Evolutionary conservation across 2,888 invertebrate species (phyloP), one percentile per base, ranked within the genome.

Genomic region (Xylophagus ater): DNA sequence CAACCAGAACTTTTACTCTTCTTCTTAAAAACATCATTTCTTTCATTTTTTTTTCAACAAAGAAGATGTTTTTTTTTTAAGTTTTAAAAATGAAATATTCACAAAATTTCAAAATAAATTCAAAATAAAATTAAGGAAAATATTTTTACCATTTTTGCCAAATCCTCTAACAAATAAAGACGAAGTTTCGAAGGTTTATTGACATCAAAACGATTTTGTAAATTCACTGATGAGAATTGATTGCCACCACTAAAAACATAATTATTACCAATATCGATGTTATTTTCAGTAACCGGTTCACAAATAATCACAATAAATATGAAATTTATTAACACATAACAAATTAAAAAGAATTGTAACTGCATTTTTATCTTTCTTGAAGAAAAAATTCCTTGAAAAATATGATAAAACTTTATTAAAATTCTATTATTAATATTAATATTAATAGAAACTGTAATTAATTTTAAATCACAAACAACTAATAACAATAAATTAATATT

Each of bases 151-250:
- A 41, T 39, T 36, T 31, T 41, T n/a, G 44, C 44, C 17, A 44
- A 37, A 44, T 44, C 44, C 3, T 41, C 44, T 8, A 44, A 24
- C 18, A 44, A 26, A 34, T 41, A 44, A 15, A 44, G 12, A 28
- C 44, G 38, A 13, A 44, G 34, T 39, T 44, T 44, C 3, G 44
- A 44, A 24, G 44, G 44, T 41, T 44, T 43, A 35, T 40, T 37
- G 37, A 40, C 38, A 39, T 41, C 39, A 24, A 41, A 38, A 18
- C 21, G 34, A 34, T 40, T 40, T 30, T 31, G 38, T 25, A 39
- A 35, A 44, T 44, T 39, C 13, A 31, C 31, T 19, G 34, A n/a
- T 29, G 40, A 34, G 20, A 40, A 40, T 19, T 24, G 40, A 29
- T 26, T 34, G 15, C n/a, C n/a, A n/a, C n/a, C n/a, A n/a, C 35